phyloP scores from a whole-genome alignment of 2,797 vertebrate genomes.

The Lepilemur ruficaudatus region DNA sequence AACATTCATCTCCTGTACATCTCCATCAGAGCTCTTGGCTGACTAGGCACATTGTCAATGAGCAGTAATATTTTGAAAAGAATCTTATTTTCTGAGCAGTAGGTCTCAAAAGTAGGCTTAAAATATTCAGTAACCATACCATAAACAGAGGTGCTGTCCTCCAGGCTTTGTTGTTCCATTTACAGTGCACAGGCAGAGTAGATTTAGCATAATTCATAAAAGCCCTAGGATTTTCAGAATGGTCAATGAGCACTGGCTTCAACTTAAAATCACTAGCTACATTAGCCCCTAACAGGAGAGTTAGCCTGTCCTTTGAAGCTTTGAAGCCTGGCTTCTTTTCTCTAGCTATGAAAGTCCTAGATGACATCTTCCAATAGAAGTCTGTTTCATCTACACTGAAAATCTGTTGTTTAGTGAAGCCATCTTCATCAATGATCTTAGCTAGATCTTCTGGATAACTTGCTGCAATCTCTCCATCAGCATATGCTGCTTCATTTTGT shows the following conservation, averaged over 20 bases:
- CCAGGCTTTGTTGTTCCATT: neutral
- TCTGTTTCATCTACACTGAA: neutral
- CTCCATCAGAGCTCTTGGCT: neutral
- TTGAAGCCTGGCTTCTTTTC: neutral
- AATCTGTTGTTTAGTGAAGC: neutral
- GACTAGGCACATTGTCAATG: neutral
- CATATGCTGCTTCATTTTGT: neutral
- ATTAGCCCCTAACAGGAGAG: neutral
- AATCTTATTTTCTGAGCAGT: neutral
- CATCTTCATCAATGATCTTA: neutral
- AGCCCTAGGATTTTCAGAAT: neutral
- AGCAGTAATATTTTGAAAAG: neutral
- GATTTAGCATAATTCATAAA: neutral
- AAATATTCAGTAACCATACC: neutral
- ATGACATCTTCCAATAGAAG: neutral
- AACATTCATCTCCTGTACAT: neutral
- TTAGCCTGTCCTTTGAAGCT: neutral
- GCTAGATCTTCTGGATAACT: neutral
- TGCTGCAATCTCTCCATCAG: too few species aligned
- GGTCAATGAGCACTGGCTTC: neutral
- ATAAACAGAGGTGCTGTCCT: neutral
- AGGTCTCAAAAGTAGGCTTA: neutral
- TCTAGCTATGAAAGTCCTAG: neutral
- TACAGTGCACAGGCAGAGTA: neutral
- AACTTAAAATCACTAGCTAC: neutral